phyloP scores from a whole-genome alignment of 2,797 vertebrate genomes.

The Catostomus latipinnis region DNA sequence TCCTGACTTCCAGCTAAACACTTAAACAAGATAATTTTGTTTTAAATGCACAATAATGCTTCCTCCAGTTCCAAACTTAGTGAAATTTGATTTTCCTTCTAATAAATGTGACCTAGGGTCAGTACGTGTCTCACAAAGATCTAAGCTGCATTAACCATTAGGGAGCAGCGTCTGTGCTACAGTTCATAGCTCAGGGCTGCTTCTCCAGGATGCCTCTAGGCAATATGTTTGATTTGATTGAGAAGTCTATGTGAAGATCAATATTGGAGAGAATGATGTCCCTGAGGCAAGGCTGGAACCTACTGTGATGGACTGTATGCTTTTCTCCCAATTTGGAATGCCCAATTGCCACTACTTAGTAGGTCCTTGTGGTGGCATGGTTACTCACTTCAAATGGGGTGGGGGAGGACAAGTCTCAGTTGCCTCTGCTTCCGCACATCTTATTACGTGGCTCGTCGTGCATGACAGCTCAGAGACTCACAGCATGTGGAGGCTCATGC shows the following conservation, averaged over 20 bases:
- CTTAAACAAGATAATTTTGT: conserved; percentile 45
- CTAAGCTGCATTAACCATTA: conserved; percentile 30
- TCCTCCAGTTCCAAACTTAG: conserved; percentile 26
- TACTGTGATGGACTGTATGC: conserved; percentile 24
- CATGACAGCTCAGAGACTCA: no score
- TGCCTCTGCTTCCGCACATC: no score
- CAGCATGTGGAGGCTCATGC: no score
- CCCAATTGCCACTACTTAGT: no score
- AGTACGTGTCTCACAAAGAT: conserved; percentile 11
- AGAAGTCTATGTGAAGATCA: conserved; percentile 26
- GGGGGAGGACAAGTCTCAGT: no score
- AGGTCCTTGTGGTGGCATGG: no score
- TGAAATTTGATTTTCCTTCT: conserved; percentile 20
- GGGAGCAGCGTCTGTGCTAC: conserved; percentile 5
- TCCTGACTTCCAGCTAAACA: conserved; percentile 34
- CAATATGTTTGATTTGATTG: conserved; percentile 3
- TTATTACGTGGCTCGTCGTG: no score
- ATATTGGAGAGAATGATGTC: conserved; percentile 23
- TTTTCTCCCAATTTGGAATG: no score
- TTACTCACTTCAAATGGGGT: no score
- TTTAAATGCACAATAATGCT: conserved; percentile 31
- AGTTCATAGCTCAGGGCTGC: not conserved
- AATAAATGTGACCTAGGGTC: conserved; percentile 38
- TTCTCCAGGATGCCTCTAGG: conserved; percentile 19
- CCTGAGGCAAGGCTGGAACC: not conserved